phyloP scores from a whole-genome alignment of 2,113 vertebrate species.

The Australoheros scitulus region DNA sequence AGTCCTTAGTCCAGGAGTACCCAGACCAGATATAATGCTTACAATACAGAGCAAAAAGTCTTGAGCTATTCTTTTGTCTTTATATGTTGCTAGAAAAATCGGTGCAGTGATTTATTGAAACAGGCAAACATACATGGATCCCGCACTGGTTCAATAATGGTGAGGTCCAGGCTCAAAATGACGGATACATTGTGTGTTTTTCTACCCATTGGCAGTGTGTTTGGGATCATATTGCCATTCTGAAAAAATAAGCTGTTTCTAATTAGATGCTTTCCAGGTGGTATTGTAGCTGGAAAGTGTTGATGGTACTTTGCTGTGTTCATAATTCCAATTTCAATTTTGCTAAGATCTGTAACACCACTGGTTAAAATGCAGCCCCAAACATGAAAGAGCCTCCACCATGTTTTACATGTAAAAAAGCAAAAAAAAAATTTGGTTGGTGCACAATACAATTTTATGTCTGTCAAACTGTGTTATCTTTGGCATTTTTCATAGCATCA shows the following conservation, averaged over 20 bases:
- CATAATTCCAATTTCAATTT: not conserved
- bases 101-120: not conserved
- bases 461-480: not conserved
- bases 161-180: no score
- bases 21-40: not conserved
- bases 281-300: not conserved
- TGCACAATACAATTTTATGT: no score
- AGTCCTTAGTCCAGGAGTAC: accelerated
- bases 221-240: not conserved
- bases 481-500: not conserved
- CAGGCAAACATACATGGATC: not conserved
- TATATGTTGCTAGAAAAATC: not conserved
- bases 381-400: not conserved
- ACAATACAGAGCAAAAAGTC: not conserved
- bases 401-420: not conserved
- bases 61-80: not conserved
- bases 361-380: not conserved
- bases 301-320: not conserved
- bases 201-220: not conserved
- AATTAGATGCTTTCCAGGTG: not conserved
- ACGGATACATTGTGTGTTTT: not conserved
- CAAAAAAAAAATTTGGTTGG: no score
- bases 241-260: not conserved
- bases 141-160: no score
- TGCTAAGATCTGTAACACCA: not conserved